Evolutionary conservation across 2,888 invertebrate genomes (phyloP).

Genomic region (Drosophila picticornis): DNA sequence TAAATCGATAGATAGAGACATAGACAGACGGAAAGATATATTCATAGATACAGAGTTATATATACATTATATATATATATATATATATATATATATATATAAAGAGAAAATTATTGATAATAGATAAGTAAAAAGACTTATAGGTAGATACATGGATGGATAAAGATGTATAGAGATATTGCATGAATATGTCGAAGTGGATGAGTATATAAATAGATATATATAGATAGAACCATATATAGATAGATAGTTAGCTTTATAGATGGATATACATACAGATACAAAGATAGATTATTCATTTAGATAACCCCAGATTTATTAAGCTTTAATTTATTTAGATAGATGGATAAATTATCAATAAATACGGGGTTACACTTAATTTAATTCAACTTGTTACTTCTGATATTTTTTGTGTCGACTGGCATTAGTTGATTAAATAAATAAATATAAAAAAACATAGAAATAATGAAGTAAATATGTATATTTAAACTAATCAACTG

Average conservation of each 20-base stretch:
- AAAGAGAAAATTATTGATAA: not conserved
- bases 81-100: no score
- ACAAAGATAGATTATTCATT: not conserved
- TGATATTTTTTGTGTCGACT: no score
- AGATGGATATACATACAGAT: not conserved
- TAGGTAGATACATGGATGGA: not conserved
- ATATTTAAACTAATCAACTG: no score
- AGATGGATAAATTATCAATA: no score
- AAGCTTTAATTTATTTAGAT: no score
- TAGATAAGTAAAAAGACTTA: not conserved
- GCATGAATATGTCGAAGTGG: not conserved
- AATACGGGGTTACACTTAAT: no score
- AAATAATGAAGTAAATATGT: not conserved
- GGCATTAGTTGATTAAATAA: no score
- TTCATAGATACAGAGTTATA: not conserved
- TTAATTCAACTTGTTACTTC: no score
- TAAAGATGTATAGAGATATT: not conserved
- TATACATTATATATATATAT: not conserved
- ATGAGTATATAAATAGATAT: not conserved
- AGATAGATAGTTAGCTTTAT: no score
- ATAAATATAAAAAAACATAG: no score
- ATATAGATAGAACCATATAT: not conserved
- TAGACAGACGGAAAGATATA: not conserved
- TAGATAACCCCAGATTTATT: no score
- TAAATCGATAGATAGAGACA: not conserved